Base-by-base conservation (phyloP, 2,888 invertebrate species). In the Idaea dimidiata region DNA sequence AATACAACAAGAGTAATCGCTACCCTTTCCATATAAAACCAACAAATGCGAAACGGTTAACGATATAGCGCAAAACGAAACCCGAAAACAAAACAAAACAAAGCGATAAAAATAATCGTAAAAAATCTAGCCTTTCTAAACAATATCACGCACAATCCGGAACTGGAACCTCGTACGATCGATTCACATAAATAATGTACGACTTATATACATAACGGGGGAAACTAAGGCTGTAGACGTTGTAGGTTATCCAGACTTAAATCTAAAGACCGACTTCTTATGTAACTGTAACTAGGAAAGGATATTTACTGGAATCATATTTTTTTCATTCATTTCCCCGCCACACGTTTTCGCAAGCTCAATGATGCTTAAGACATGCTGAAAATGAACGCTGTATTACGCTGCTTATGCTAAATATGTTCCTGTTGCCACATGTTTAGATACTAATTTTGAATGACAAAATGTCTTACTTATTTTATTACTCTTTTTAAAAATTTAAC, bases 141-240 rank as follows among this genome's bases (percentile, higher is more conserved):
- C 43, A 43, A 43, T 43, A 43, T 14, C 43, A 43, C 43, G 43
- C 43, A 43, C 43, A n/a, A n/a, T n/a, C n/a, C n/a, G 32, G 58
- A 64, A 65, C 58, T 62, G 59, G 59, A 61, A 65, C 69, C 66
- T 64, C 65, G 65, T 58, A 65, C 72, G 78, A 68, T 77, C 79
- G 76, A 80, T 77, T 69, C 66, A 62, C 71, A 78, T 81, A 78
- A 82, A 83, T 83, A 83, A 81, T 82, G 79, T 73, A 83, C 67
- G 70, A 66, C 71, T 70, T 43, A 43, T 10, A 80, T 85, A 80
- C 82, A 82, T 83, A 76, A 84, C 83, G 74, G 72, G 80, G 70
- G 65, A 64, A 66, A 43, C 43, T 43, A 43, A 43, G 6, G 59
- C 59, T 63, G 58, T 60, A 64, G 43, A 43, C 43, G 43, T 14